Base-by-base conservation (phyloP, 2,113 vertebrate species). In the Taxidea taxus region DNA sequence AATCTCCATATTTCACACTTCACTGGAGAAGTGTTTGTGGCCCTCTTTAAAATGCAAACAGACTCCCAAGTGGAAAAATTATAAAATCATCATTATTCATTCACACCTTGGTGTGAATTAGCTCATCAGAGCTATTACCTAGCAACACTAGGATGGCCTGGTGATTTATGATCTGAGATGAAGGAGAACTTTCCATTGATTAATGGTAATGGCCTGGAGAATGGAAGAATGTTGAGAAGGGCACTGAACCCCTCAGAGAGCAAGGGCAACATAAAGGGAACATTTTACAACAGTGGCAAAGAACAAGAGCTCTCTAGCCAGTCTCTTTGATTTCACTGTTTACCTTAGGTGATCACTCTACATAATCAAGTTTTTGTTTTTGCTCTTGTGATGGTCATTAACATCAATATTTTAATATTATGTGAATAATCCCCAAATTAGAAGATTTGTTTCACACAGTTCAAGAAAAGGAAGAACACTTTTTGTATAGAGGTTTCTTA, bases 11-110 rank as follows among this genome's bases (percentile, higher is more conserved):
- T 95, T 77, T 97, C n/a, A 96, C 14, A 91, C 81, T 92, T 92
- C 51, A 58, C 1, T 94, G 44, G 51, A 81, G 21, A 85, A 94
- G 58, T 72, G 29, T 95, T 91, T 96, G 58, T 82, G 78, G 31
- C 16, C 47, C 44, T 56, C 34, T 54, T 91, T 92, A 95, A 97
- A 95, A 92, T 92, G 51, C 90, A 93, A 62, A 75, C 78, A 93
- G 81, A 72, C 37, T 95, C 84, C 70, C 77, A 88, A 86, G 58
- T 88, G 58, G 85, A 96, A 91, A 83, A 88, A 47, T 87, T 98
- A 92, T 80, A 72, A 93, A 95, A 83, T 75, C 62, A 86, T 97
- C 95, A 98, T 97, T 97, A 96, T 92, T 96, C 92, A 97, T 96
- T 96, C 91, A 93, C 81, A 95, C 72, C 39, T 93, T 64, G 58